Conservation (phyloP, 2,113 vertebrate species). For the Stegostoma tigrinum region DNA sequence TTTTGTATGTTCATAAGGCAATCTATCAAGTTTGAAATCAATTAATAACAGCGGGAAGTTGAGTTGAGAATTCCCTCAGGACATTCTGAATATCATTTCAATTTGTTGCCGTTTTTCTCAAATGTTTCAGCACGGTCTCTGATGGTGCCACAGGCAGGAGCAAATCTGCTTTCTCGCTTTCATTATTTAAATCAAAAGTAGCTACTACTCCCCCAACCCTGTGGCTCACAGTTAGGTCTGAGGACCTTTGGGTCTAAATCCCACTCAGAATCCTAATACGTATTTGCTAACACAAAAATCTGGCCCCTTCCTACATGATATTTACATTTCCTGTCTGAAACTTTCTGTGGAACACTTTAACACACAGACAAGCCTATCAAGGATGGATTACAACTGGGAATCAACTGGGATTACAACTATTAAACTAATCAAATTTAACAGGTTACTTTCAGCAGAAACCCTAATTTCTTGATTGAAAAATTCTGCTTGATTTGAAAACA, state of each 20-base stretch:
- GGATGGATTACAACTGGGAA: not conserved
- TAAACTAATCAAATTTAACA: not conserved
- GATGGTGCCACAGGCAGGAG: not conserved
- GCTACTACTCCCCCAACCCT: not conserved
- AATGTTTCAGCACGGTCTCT: not conserved
- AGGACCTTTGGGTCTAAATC: not conserved
- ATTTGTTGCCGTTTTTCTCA: not conserved
- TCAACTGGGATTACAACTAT: not conserved
- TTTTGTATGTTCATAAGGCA: slow-evolving; percentile 7
- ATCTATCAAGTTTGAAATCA: slow-evolving; percentile 22
- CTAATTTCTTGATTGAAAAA: not conserved
- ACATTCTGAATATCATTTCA: slow-evolving; percentile 14
- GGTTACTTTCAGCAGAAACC: not conserved
- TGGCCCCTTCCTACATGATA: not conserved
- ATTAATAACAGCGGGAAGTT: slow-evolving; percentile 28
- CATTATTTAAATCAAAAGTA: not conserved
- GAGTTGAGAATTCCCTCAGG: slow-evolving; percentile 20
- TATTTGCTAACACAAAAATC: not conserved
- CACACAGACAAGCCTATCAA: not conserved
- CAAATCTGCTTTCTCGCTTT: not conserved
- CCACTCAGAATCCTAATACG: not conserved
- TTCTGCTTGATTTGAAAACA: not conserved
- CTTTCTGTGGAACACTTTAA: not conserved
- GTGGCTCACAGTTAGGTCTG: not conserved
- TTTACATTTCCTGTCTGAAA: not conserved